Evolutionary conservation across 2,113 vertebrate genomes (phyloP).

Genomic region (Oryctolagus cuniculus): mOryCun1.1 NC_091445.1:40540501-40541000

Average conservation of each 20-base stretch:
- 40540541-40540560: background rate
- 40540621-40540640: too few species aligned
- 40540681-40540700: background rate
- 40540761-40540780: background rate
- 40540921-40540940: background rate
- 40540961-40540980: background rate
- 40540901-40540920: background rate
- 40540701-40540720: conserved; percentile 15
- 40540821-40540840: background rate
- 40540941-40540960: background rate
- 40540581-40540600: background rate
- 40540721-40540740: background rate
- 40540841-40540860: background rate
- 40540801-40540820: background rate
- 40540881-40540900: background rate
- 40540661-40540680: background rate
- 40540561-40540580: background rate
- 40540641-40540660: background rate
- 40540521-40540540: background rate
- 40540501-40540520: background rate
- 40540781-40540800: background rate
- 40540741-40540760: background rate
- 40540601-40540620: background rate
- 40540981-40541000: background rate
- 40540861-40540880: background rate